A percentile compares a stretch with the other conserved stretches of the same genome.
Conservation (phyloP, 2,888 invertebrate species). For the Rhamnusium bicolor region DNA sequence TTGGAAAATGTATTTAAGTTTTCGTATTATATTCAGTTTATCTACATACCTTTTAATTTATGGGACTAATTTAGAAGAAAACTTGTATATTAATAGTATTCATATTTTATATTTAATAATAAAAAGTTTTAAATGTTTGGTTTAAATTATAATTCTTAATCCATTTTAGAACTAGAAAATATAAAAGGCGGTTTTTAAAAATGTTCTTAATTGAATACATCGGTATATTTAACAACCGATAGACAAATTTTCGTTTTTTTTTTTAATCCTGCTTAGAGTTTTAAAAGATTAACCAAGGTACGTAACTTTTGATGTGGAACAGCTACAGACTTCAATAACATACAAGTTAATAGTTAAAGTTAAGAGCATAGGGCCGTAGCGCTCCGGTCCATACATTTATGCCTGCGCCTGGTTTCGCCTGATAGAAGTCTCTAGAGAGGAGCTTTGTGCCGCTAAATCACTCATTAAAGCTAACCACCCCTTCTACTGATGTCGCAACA, state of each 20-base stretch:
- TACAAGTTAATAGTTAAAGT: slow-evolving; percentile 21
- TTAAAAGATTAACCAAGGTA: slow-evolving; percentile 15
- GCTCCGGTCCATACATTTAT: slow-evolving; percentile 5
- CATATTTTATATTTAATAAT: no score
- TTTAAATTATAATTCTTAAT: no score
- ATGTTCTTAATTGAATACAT: not conserved
- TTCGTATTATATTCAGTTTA: no score
- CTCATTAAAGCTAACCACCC: slow-evolving; percentile 66
- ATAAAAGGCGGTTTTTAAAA: no score
- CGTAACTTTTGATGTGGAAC: slow-evolving; percentile 29
- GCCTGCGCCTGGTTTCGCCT: slow-evolving; percentile 67
- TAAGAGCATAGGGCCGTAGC: slow-evolving; percentile 25
- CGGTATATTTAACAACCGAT: not conserved
- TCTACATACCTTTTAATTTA: no score
- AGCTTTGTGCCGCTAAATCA: slow-evolving; percentile 70
- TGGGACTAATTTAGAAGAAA: no score
- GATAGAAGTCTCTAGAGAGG: slow-evolving; percentile 68
- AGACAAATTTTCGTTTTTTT: not conserved
- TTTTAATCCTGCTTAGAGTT: not conserved
- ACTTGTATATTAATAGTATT: no score
- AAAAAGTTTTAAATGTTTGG: no score
- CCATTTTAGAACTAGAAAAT: no score
- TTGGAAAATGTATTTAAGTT: no score
- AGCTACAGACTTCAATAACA: slow-evolving; percentile 14
- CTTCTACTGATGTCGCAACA: slow-evolving; percentile 32